Evolutionary conservation across 2,113 vertebrate genomes (phyloP), one percentile per base, ranked within the genome.

Genomic region (Eulemur rufifrons): DNA sequence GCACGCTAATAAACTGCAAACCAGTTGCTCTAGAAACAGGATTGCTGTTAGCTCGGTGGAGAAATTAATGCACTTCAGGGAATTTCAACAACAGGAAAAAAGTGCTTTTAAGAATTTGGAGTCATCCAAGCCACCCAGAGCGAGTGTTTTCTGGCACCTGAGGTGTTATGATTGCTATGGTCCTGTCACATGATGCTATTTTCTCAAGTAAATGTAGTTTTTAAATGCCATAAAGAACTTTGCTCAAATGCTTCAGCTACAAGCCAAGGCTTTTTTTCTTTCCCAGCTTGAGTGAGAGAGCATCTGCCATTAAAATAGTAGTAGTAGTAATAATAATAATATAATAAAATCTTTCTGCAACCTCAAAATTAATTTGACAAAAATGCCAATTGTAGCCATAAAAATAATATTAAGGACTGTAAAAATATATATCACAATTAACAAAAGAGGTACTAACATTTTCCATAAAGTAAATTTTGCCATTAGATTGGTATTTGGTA

Each of bases 1-100:
- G 54, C 59, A 95, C 91, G 34, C 98, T 98, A 97, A 98, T 98
- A 98, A 98, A 98, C 85, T 90, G 69, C 97, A 97, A 97, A 95
- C 81, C 96, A 97, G 94, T 98, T 97, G 84, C 97, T 98, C 98
- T 98, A 98, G 87, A 97, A 97, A 97, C 82, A 96, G 74, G 45
- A 73, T 34, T 97, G 89, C 97, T 97, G 95, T 97, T 98, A 98
- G 94, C 45, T 97, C 86, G 97, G 47, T 7, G 80, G 77, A 96
- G 95, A 98, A 98, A 98, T 98, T 96, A 98, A 95, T 29, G 95
- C 88, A 95, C 98, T 92, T 52, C 1, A 29, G 96, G 98, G 98
- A 98, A 98, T 97, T 97, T 91, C 87, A 91, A 89, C 84, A 85
- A 82, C 61, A 89, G 97, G 69, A 97, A 23, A 59, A 97, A 98